Conservation (phyloP, 2,113 vertebrate genomes). For the Xiphorhynchus elegans region DNA sequence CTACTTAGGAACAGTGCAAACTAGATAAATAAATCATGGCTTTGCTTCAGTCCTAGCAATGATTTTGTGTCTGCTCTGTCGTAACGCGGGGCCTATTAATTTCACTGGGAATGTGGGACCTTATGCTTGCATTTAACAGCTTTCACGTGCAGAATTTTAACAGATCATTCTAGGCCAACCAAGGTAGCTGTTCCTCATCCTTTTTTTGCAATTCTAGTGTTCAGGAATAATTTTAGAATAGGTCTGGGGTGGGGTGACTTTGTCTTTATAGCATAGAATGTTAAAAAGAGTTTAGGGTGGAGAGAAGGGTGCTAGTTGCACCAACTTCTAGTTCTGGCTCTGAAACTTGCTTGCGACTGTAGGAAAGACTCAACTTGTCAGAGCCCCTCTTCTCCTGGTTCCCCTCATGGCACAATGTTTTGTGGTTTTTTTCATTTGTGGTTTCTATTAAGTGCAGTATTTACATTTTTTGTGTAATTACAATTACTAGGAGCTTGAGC, state of each 20-base stretch:
- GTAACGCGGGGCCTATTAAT: neutral
- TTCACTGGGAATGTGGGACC: neutral
- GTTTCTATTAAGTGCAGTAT: neutral
- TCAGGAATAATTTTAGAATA: neutral
- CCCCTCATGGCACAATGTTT: neutral
- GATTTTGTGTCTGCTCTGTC: neutral
- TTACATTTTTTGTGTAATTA: neutral
- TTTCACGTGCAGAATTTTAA: neutral
- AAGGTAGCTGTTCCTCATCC: neutral
- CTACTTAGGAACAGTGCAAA: neutral
- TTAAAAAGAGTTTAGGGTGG: neutral
- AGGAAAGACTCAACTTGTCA: neutral
- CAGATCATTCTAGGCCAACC: neutral
- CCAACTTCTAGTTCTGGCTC: neutral
- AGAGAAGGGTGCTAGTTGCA: neutral
- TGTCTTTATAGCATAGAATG: neutral
- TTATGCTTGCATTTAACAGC: neutral
- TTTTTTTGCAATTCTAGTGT: neutral
- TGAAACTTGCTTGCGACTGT: neutral
- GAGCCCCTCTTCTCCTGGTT: neutral
- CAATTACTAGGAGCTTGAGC: fast-evolving
- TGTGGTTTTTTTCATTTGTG: neutral
- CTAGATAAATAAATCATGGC: neutral
- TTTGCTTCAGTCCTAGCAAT: neutral
- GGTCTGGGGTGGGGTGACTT: neutral